A percentile compares a stretch with the other conserved stretches of the same genome.
These are phyloP conservation scores for Silvanus unidentatus DNA, from an alignment of 2,888 invertebrate species.

Conservation along the genomic window DNA sequence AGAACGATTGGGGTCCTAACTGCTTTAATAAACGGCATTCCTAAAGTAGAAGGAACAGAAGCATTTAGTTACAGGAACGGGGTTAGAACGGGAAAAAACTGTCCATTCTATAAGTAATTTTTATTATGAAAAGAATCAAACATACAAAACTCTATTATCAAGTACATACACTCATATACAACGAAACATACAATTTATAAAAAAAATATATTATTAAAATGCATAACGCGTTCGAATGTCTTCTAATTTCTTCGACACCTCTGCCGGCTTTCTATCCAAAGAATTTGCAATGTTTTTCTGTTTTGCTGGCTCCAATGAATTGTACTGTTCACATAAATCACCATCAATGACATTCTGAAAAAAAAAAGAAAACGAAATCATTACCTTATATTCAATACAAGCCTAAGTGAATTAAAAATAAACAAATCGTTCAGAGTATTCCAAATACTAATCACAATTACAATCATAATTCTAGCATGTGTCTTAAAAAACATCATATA, in stretches of 20 bases:
- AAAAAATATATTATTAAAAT: constrained; percentile 61
- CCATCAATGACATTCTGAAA: constrained; percentile 95
- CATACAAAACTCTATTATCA: too few relatives aligned
- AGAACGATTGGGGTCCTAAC: too few relatives aligned
- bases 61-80: too few relatives aligned
- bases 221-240: constrained; percentile 98
- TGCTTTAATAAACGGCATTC: too few relatives aligned
- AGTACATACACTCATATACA: too few relatives aligned
- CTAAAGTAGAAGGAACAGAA: too few relatives aligned
- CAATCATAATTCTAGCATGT: constrained; percentile 45
- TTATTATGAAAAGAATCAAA: too few relatives aligned
- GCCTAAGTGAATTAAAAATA: neutral
- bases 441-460: too few relatives aligned
- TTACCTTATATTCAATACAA: constrained; percentile 1
- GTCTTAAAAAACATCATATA: constrained; percentile 22
- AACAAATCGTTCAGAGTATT: neutral
- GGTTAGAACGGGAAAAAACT: too few relatives aligned
- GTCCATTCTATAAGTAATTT: too few relatives aligned
- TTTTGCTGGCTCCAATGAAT: constrained; percentile 87
- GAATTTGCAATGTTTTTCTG: constrained; percentile 94
- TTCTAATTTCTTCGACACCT: constrained; percentile 97
- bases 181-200: too few relatives aligned
- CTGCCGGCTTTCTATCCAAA: constrained; percentile 90
- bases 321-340: constrained; percentile 98
- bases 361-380: constrained; percentile 29